Evolutionary conservation across 2,888 invertebrate species (phyloP), one percentile per base, ranked within the genome.

Genomic region (Julus scandinavius): DNA sequence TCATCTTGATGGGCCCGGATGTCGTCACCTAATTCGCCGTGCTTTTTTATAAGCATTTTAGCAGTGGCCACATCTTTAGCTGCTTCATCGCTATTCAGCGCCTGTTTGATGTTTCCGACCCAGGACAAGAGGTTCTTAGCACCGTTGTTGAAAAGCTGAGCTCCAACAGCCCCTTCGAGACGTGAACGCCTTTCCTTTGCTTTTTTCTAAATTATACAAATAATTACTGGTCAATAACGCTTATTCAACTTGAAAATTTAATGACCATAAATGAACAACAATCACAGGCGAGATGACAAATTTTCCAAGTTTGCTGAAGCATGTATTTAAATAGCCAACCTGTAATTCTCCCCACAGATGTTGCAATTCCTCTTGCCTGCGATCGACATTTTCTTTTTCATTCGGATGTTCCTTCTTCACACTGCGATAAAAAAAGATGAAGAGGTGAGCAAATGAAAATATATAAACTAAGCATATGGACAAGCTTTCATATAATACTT

Each of bases 1-100:
- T 98, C 98, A 91, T 97, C 97, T 90, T 96, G 95, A 90, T 97
- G 97, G 0, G 97, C 96, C 91, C 95, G 95, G 91, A 99, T 97
- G 90, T 99, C 99, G 90, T 98, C 97, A 0, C 95, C 95, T 0
- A 99, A 93, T 90, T 99, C 99, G 89, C 96, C 95, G 92, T 99
- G 98, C 90, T 96, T 95, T 91, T 99, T 98, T 88, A 96, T 93
- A 58, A 98, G 93, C 86, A 95, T 95, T 91, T 99, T 98, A 0
- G 99, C 99, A 0, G 98, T 97, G 86, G 96, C 96, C 17, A 99
- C 97, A 93, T 98, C 98, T 89, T 96, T 94, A 0, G 97, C 97
- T 0, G 94, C 94, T 90, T 95, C 96, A 91, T 97, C 96, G 2
- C 95, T 95, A 86, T 96, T 95, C 88, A 98, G 92, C 88, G 95